Evolutionary conservation across 2,888 invertebrate species (phyloP), one percentile per base, ranked within the genome.

Genomic region (Diarsia dahlii): DNA sequence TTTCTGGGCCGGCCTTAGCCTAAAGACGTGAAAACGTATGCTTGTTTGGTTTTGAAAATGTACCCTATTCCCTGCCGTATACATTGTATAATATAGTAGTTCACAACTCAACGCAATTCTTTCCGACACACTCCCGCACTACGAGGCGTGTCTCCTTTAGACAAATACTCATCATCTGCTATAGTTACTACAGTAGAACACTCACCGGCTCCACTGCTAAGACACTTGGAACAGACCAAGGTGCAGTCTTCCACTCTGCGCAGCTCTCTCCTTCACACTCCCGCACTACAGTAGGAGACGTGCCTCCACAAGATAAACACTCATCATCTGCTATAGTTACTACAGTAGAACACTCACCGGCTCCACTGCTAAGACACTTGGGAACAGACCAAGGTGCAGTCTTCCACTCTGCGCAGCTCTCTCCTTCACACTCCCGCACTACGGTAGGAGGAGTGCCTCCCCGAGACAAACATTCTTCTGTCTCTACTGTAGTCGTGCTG

Each of bases 401-500:
- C 15, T 90, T 88, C 96, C 96, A 96, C 2, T 87, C 86, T 0
- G 94, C 94, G 76, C 96, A 96, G 8, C 82, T 82, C 23, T 82
- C 85, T 4, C 92, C 91, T 0, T 80, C 86, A 74, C 96, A 96
- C 63, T 93, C 92, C 0, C 91, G 88, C 72, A 96, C 72, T 39
- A 96, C 96, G 1, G 73, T 69, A 0, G 96, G 96, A 0, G 95
- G 93, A 1, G 87, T 80, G n/a, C 92, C 88, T 2, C 93, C 93
- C 3, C 94, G 91, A 0, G 90, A 91, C 12, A 93, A 82, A 75
- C 95, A 96, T 76, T 94, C 92, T 1, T 93, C 91, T 0, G 95
- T 94, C 88, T 91, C 97, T 83, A 92, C 97, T 91, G 95, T 98
- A 97, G 88, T 97, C 93, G 85, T 96, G 0, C 88, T 89, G 82